Conservation (phyloP, 2,888 invertebrate species). For the Auanema sp. region DNA sequence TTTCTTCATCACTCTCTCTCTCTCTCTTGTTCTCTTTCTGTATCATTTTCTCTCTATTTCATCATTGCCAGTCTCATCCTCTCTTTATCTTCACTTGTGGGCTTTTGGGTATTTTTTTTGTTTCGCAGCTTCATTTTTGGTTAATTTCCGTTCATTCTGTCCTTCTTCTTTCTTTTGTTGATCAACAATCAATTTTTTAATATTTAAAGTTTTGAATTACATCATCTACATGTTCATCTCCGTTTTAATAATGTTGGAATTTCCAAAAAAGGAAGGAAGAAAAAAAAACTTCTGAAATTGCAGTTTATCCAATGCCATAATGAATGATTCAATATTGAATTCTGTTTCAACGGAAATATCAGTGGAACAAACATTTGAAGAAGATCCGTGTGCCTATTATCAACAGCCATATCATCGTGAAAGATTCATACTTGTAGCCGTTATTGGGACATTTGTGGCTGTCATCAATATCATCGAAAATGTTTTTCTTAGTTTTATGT, state of each 20-base stretch:
- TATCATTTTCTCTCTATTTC: neutral
- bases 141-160: neutral
- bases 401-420: slow-evolving; percentile 20
- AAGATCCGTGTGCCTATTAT: slow-evolving; percentile 12
- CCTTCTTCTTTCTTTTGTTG: neutral
- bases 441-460: slow-evolving; percentile 53
- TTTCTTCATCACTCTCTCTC: neutral
- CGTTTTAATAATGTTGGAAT: neutral
- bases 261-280: neutral
- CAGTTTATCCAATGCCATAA: neutral
- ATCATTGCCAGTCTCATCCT: neutral
- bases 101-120: neutral
- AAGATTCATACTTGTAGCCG: slow-evolving; percentile 52
- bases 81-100: neutral
- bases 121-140: neutral
- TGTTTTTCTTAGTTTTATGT: slow-evolving; percentile 43
- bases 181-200: neutral
- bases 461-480: slow-evolving; percentile 52
- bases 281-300: neutral
- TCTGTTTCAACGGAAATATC: too few relatives aligned
- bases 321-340: too few relatives aligned
- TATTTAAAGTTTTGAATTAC: neutral
- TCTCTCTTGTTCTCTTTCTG: neutral
- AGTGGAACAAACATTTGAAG: neutral
- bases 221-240: neutral